A percentile compares a stretch with the other conserved stretches of the same genome.
These are phyloP conservation scores for Drosophila sp. DNA, from an alignment of 1,140 invertebrate species.

Conservation along the genomic window DNA sequence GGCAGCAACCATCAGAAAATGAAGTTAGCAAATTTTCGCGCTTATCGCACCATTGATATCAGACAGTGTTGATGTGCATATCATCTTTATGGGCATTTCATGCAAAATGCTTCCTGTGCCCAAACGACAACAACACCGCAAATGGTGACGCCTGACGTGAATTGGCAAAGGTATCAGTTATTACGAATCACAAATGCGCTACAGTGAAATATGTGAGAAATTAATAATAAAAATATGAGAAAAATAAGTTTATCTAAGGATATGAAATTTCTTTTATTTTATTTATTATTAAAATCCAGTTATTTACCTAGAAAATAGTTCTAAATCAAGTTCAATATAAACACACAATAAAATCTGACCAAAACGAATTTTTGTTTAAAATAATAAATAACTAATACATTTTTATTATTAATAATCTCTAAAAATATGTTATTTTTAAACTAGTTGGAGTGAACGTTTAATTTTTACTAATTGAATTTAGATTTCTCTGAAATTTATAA, in stretches of 20 bases:
- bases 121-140: conserved; percentile 37
- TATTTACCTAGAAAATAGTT: too few species aligned
- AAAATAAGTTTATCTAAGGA: not conserved
- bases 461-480: too few species aligned
- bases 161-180: not conserved
- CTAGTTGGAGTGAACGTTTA: too few species aligned
- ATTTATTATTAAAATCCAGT: too few species aligned
- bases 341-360: too few species aligned
- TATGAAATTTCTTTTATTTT: too few species aligned
- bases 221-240: not conserved
- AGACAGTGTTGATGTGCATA: conserved; percentile 76
- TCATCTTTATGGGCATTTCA: conserved; percentile 82
- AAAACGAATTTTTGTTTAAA: too few species aligned
- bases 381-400: too few species aligned
- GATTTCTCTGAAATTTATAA: too few species aligned
- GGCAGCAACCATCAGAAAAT: not conserved
- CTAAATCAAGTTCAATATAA: too few species aligned
- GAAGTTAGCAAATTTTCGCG: conserved; percentile 62
- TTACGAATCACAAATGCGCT: conserved; percentile 5
- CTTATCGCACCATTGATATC: conserved; percentile 68
- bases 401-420: too few species aligned
- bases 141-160: not conserved
- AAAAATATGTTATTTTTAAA: too few species aligned
- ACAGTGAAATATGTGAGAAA: not conserved
- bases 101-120: conserved; percentile 74